Evolutionary conservation across 2,888 invertebrate genomes (phyloP).

Genomic region (Leptothorax acervorum): DNA sequence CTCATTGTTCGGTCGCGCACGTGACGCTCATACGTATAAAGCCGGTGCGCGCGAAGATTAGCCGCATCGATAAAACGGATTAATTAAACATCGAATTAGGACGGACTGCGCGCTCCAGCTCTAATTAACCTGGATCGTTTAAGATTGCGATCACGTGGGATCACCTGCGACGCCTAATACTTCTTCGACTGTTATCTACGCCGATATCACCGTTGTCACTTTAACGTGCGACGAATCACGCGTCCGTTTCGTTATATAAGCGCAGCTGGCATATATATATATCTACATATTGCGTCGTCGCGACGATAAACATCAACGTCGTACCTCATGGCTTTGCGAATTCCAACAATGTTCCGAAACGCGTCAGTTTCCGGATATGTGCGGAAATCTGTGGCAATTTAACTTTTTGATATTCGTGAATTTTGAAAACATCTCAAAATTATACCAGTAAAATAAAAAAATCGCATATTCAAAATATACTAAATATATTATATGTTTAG

Average conservation of each 20-base stretch:
- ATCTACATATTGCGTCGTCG: conserved; percentile 36
- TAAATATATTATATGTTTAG: not conserved
- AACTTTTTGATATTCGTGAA: not conserved
- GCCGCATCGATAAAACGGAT: conserved; percentile 46
- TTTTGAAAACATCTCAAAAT: not conserved
- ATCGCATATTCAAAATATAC: not conserved
- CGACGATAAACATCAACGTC: conserved; percentile 2
- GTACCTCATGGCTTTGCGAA: not conserved
- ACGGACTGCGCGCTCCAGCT: not conserved
- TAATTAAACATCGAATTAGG: conserved; percentile 49
- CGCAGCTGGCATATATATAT: conserved; percentile 49
- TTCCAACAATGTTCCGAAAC: not conserved
- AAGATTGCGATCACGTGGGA: conserved; percentile 40
- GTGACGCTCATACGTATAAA: conserved; percentile 39
- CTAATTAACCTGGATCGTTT: conserved; percentile 41
- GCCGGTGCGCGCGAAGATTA: conserved; percentile 44
- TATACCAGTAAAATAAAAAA: not conserved
- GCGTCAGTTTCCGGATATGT: not conserved
- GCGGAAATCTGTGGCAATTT: not conserved
- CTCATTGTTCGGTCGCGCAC: conserved; percentile 24
- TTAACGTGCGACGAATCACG: conserved; percentile 58
- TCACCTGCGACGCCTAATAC: conserved; percentile 9
- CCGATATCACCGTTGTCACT: conserved; percentile 33
- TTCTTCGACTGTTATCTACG: conserved; percentile 29
- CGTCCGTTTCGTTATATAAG: conserved; percentile 78